Evolutionary conservation across 2,888 invertebrate genomes (phyloP).

Genomic region (Drosophila monieri): DNA sequence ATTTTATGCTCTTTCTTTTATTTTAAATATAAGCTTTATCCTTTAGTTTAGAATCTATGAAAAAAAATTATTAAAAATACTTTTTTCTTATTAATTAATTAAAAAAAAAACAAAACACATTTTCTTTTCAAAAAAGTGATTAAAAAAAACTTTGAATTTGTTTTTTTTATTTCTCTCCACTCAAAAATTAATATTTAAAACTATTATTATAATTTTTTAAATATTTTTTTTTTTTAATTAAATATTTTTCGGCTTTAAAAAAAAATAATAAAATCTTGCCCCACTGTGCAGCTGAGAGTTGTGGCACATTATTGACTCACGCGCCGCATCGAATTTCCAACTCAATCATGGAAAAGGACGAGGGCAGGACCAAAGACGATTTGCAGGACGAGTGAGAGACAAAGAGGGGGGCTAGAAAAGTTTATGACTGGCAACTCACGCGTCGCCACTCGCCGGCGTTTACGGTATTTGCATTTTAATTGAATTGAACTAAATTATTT

Average conservation of each 20-base stretch:
- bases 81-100: no score
- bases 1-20: not conserved
- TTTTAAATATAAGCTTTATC: no score
- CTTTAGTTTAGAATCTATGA: no score
- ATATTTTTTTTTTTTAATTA: not conserved
- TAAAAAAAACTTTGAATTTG: no score
- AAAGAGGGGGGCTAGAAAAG: conserved; percentile 1
- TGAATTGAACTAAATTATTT: conserved; percentile 76
- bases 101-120: no score
- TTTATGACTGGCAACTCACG: conserved; percentile 34
- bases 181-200: no score
- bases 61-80: no score
- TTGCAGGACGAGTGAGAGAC: not conserved
- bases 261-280: not conserved
- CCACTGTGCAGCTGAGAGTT: conserved; percentile 7
- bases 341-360: conserved; percentile 57
- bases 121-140: no score
- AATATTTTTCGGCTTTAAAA: not conserved
- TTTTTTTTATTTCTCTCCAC: no score
- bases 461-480: conserved; percentile 76
- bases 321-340: conserved; percentile 64
- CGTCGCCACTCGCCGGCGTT: conserved; percentile 28
- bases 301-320: conserved; percentile 56
- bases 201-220: no score
- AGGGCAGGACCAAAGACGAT: not conserved